Base-by-base conservation (phyloP, 2,797 vertebrate species). In the Neoniphon sammara region DNA sequence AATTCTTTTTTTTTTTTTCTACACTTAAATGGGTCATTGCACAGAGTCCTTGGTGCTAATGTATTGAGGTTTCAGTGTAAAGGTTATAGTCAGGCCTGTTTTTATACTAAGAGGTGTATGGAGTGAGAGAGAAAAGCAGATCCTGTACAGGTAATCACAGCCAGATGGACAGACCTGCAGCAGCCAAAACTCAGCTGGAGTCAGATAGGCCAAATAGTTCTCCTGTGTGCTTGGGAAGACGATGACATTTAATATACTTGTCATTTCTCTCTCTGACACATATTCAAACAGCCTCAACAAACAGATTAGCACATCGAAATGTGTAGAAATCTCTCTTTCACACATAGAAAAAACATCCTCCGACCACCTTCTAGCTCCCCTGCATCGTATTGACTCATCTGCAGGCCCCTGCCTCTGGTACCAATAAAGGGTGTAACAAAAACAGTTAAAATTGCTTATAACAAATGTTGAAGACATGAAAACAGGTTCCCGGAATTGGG, bases 91-190 rank as follows among this genome's bases (percentile, higher is more conserved):
- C 5, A 27, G 46, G 30, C 8, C 25, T 54, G 11, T 8, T 54
- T 21, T 54, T 21, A 47, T 20, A 61, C 5, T 5, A 3, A 64
- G 61, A 64, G 59, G 50, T 75, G 21, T n/a, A 34, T 31, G 17
- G 31, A 34, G 20, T 39, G 34, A 30, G 53, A 59, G 63, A 66
- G 71, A 70, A 73, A 58, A 78, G 27, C 42, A 50, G 68, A 66
- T 78, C 65, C 66, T 59, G n/a, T 54, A 77, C 44, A 55, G 62
- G 77, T 89, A 90, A 91, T 84, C 67, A 70, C 56, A 68, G 70
- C 86, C 88, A 90, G 76, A 90, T 91, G 90, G 66, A 79, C 36
- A 31, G 54, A 83, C 80, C 53, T 57, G 55, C 69, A 69, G 60
- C 75, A 74, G 78, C 57, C 68, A 69, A 82, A 76, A 39, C 70